Conservation (phyloP, 2,113 vertebrate genomes). For the Centropus unirufus region DNA sequence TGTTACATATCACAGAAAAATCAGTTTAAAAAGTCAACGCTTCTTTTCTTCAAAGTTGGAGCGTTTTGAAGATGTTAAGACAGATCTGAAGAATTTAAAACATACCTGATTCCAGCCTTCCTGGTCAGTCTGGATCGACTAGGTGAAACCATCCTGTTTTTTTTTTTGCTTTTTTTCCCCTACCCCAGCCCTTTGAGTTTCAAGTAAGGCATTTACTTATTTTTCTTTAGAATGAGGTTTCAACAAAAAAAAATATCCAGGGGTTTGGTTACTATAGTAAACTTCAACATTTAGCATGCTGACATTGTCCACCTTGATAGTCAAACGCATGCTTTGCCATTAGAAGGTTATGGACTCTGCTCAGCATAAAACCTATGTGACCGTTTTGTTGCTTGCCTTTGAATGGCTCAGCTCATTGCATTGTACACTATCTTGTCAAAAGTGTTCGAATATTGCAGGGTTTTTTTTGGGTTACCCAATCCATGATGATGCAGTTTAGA, state of each 20-base stretch:
- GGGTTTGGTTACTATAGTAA: neutral
- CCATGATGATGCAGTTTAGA: neutral
- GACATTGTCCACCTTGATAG: neutral
- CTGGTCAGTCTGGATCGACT: slow-evolving; percentile 22
- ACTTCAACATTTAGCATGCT: neutral
- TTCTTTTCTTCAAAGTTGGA: slow-evolving; percentile 48
- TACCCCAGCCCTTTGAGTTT: too few species aligned
- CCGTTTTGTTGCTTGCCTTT: neutral
- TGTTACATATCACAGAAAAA: slow-evolving; percentile 64
- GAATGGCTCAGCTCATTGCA: neutral
- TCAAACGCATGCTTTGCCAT: neutral
- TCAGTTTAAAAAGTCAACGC: slow-evolving; percentile 55
- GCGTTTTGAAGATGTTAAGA: slow-evolving; percentile 60
- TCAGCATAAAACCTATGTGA: neutral
- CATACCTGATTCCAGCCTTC: slow-evolving; percentile 34
- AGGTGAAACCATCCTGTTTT: neutral
- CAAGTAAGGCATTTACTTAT: too few species aligned
- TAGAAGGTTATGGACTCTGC: slow-evolving; percentile 1
- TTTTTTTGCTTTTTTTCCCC: neutral
- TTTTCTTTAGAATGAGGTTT: too few species aligned
- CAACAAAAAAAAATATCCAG: neutral
- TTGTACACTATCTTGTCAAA: neutral
- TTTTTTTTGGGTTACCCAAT: neutral
- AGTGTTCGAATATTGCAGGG: neutral
- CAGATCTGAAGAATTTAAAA: slow-evolving; percentile 28